Evolutionary conservation across 2,888 invertebrate species (phyloP).

Genomic region (Tribolium freemani): DNA sequence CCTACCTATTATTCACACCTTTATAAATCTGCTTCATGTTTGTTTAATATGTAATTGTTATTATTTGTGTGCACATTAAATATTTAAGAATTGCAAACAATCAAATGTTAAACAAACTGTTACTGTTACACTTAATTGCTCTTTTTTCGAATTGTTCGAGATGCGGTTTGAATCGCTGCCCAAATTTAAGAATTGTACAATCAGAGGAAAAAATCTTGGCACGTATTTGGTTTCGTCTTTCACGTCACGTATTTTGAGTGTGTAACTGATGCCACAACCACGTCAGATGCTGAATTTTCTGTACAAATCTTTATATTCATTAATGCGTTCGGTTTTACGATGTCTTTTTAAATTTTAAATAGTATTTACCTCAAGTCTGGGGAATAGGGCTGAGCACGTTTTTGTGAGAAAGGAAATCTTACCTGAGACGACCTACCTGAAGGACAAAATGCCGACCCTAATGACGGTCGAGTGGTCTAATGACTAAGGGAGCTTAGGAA

Average conservation of each 20-base stretch:
- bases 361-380: slow-evolving; percentile 22
- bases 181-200: slow-evolving; percentile 13
- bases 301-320: slow-evolving; percentile 39
- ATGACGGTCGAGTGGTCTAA: neutral
- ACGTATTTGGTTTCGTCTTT: slow-evolving; percentile 17
- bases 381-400: neutral
- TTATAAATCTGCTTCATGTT: too few species aligned
- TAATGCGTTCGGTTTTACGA: slow-evolving; percentile 45
- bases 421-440: neutral
- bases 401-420: neutral
- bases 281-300: slow-evolving; percentile 11
- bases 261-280: slow-evolving; percentile 16
- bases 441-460: neutral
- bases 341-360: slow-evolving; percentile 49
- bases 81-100: too few species aligned
- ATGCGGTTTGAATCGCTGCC: neutral
- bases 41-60: too few species aligned
- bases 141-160: too few species aligned
- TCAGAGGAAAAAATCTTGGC: slow-evolving; percentile 20
- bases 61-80: too few species aligned
- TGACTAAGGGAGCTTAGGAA: neutral
- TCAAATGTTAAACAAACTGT: too few species aligned
- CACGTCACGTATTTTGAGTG: slow-evolving; percentile 35
- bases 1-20: too few species aligned
- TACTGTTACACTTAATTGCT: too few species aligned